Base-by-base conservation (phyloP, 2,113 vertebrate genomes). In the Tetrax tetrax region DNA sequence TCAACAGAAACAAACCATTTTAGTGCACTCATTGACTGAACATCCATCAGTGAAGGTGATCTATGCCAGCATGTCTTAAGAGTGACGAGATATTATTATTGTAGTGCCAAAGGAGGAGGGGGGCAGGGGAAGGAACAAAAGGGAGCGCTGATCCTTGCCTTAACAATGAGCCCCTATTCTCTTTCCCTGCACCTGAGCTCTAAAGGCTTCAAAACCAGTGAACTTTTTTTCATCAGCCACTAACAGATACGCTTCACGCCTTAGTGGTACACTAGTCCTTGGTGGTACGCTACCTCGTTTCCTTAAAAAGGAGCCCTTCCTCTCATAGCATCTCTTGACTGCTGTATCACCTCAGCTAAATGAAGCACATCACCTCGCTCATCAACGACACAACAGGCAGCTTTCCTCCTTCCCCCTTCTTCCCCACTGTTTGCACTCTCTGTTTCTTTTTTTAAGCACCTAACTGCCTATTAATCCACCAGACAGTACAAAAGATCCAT, bases 141-240 rank as follows among this genome's bases (percentile, higher is more conserved):
- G 90, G 71, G 81, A 93, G 64, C 21, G 95, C 98, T 96, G 95
- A 98, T 90, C 88, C 85, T 43, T 50, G 72, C 78, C 50, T 53
- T 88, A 98, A 98, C 98, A 98, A 98, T 98, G 97, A 97, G 59
- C 54, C 93, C 95, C 98, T 98, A 98, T 98, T 98, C 96, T 97
- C 97, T 94, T 89, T 94, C 84, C 70, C 63, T 78, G 95, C 97
- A 98, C 98, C 98, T 98, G 98, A 98, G 96, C 92, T 95, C 69
- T 33, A 38, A 93, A 93, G 80, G 63, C 88, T 97, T 97, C 91
- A 92, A 96, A 95, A 88, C 83, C 90, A 90, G 87, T 83, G 93
- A 95, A 78, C 83, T 89, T 96, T 71, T 71, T 83, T 90, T 65
- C 91, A 95, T n/a, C 97, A 95, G 95, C 94, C 85, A 79, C 81